Percentiles rank a stretch among this genome's conserved stretches.
Evolutionary conservation across 2,113 vertebrate species (phyloP).

Genomic region (Campylorhamphus procurvoides): DNA sequence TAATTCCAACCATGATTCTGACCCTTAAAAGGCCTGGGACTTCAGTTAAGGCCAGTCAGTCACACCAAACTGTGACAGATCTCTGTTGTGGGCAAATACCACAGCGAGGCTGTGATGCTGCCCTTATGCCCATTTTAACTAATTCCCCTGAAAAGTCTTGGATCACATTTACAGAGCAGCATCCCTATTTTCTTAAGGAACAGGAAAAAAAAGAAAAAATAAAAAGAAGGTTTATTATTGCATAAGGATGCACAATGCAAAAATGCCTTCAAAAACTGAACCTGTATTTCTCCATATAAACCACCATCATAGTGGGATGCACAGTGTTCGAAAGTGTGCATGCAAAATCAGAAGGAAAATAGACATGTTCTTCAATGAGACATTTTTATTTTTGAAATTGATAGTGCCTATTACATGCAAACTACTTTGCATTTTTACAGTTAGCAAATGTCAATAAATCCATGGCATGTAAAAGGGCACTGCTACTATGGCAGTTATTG

Average conservation of each 20-base stretch:
- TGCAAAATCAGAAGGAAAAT: neutral
- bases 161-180: neutral
- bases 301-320: neutral
- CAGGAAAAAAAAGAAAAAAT: too few relatives aligned
- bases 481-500: conserved; percentile 66
- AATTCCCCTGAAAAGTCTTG: neutral
- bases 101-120: neutral
- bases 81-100: neutral
- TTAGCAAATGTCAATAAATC: conserved; percentile 77
- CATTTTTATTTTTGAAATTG: conserved; percentile 55
- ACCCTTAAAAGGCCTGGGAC: neutral
- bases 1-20: neutral
- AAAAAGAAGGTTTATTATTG: neutral
- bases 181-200: neutral
- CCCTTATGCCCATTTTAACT: neutral
- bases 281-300: neutral
- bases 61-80: neutral
- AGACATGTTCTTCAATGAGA: neutral
- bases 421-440: conserved; percentile 64
- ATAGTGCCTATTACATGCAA: conserved; percentile 23
- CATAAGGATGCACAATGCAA: neutral
- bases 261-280: neutral
- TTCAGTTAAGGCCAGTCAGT: neutral
- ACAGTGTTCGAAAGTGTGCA: neutral
- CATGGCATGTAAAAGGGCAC: conserved; percentile 72